phyloP scores from a whole-genome alignment of 2,797 vertebrate species.

The Sebastes oblongus region DNA sequence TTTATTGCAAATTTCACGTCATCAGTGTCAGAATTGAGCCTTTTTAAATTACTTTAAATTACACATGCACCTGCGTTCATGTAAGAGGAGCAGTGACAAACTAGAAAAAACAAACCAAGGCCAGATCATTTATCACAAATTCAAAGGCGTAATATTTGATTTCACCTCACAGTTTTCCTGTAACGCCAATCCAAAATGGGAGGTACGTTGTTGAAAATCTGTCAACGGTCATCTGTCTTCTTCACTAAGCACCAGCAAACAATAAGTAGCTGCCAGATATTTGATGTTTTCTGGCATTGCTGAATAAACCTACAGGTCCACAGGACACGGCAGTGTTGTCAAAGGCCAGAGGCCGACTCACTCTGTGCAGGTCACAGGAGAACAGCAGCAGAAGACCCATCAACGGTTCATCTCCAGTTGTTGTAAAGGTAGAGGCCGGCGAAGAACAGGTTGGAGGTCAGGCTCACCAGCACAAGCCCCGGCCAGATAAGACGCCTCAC shows the following conservation, averaged over 20 bases:
- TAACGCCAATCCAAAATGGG: background rate
- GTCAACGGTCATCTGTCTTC: constrained; percentile 5
- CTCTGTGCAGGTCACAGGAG: background rate
- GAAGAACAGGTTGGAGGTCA: constrained; percentile 88
- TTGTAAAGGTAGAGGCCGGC: constrained; percentile 87
- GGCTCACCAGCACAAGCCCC: constrained; percentile 86
- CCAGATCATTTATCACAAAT: background rate
- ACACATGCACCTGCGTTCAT: constrained; percentile 21
- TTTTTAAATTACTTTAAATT: constrained; percentile 13
- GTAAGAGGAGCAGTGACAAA: constrained; percentile 14
- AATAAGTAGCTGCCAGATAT: background rate
- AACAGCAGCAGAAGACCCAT: background rate
- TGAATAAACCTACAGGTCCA: constrained; percentile 6
- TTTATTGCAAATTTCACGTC: constrained; percentile 56
- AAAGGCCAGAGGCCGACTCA: background rate
- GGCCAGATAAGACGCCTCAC: constrained; percentile 75
- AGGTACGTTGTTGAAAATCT: constrained; percentile 8
- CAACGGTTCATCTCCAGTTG: constrained; percentile 76
- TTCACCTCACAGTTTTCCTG: background rate
- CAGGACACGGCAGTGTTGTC: background rate
- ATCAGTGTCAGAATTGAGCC: constrained; percentile 20
- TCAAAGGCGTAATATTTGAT: background rate
- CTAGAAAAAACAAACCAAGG: background rate
- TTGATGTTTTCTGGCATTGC: background rate
- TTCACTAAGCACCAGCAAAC: constrained; percentile 12